Conservation (phyloP, 1,140 invertebrate genomes). For the Micrasema longulum region DNA sequence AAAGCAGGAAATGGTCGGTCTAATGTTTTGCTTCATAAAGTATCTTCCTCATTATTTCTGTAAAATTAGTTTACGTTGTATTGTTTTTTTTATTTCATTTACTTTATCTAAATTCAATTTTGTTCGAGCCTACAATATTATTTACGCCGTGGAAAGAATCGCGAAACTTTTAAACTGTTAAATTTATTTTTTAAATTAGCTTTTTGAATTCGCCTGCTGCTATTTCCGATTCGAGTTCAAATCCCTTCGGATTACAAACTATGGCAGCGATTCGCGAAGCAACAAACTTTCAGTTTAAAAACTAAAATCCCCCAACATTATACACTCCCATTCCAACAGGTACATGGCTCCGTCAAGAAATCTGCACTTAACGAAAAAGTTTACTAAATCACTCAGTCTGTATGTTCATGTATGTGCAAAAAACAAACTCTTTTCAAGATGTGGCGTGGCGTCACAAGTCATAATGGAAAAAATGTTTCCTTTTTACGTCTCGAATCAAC, state of each 20-base stretch:
- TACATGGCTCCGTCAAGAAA: too few relatives aligned
- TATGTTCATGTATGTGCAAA: too few relatives aligned
- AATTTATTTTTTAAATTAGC: conserved; percentile 11
- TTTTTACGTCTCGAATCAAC: too few relatives aligned
- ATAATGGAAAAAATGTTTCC: too few relatives aligned
- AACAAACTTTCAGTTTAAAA: conserved; percentile 23
- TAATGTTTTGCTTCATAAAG: too few relatives aligned
- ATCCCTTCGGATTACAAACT: conserved; percentile 14
- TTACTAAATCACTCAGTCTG: too few relatives aligned
- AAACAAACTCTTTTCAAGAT: too few relatives aligned
- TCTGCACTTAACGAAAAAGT: too few relatives aligned
- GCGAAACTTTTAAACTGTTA: conserved; percentile 1
- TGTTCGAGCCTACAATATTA: background rate
- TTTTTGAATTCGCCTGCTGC: conserved; percentile 10
- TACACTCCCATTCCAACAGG: conserved; percentile 1
- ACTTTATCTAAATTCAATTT: background rate
- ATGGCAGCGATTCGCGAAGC: conserved; percentile 4
- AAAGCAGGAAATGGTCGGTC: too few relatives aligned
- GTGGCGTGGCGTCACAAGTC: too few relatives aligned
- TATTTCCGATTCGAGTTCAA: background rate
- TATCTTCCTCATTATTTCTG: too few relatives aligned
- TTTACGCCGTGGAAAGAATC: background rate
- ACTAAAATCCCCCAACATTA: conserved; percentile 17
- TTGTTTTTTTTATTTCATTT: background rate
- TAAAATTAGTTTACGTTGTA: too few relatives aligned